phyloP scores from a whole-genome alignment of 1,140 invertebrate genomes.

The Drosophila nigromelanica region DNA sequence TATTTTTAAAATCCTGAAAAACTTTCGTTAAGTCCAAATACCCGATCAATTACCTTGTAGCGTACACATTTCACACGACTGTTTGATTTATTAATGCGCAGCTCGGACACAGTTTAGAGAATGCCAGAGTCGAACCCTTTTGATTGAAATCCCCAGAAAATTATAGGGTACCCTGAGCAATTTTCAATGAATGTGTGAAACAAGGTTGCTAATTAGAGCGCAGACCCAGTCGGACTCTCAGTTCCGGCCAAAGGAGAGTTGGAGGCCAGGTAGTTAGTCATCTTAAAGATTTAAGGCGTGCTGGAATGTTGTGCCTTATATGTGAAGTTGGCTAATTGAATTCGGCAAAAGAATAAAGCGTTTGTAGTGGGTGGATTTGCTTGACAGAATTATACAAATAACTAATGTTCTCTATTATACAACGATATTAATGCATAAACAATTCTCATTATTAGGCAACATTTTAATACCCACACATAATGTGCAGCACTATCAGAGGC shows the following conservation, averaged over 20 bases:
- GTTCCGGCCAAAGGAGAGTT: neutral
- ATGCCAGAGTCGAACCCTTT: conserved; percentile 49
- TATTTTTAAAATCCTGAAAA: too few species aligned
- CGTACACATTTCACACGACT: conserved; percentile 70
- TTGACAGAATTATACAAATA: conserved; percentile 40
- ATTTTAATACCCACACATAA: conserved; percentile 81
- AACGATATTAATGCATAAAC: conserved; percentile 63
- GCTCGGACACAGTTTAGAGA: conserved; percentile 22
- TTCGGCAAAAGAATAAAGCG: conserved; percentile 56
- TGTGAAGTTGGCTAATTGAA: conserved; percentile 62
- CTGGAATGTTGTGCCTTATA: conserved; percentile 61
- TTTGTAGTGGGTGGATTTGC: conserved; percentile 45
- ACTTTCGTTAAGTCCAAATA: conserved; percentile 10
- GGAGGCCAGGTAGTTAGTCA: conserved; percentile 22
- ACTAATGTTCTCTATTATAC: conserved; percentile 23
- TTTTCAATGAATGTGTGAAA: conserved; percentile 75
- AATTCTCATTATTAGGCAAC: conserved; percentile 78
- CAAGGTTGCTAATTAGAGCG: conserved; percentile 69
- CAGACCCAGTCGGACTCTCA: conserved; percentile 1
- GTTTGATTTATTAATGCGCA: conserved; percentile 79
- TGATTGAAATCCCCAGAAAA: conserved; percentile 73
- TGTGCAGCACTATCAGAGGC: conserved; percentile 83
- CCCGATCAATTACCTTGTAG: conserved; percentile 43
- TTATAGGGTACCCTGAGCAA: conserved; percentile 66
- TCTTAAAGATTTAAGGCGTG: conserved; percentile 35